Conservation (phyloP, 2,113 vertebrate species). For the Brachypodius melanocephalos region DNA sequence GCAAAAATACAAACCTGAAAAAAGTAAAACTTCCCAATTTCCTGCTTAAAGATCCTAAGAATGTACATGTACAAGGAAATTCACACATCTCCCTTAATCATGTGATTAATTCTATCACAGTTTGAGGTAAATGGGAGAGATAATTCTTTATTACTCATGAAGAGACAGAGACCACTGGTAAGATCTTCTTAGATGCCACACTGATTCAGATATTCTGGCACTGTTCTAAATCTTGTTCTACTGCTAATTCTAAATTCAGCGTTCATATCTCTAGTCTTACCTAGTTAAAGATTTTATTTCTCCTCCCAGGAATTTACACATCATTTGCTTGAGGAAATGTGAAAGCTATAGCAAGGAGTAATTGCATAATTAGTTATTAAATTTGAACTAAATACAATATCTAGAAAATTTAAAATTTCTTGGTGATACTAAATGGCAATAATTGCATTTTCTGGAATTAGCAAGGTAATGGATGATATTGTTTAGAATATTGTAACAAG, state of each 20-base stretch:
- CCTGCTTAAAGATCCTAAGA: not conserved
- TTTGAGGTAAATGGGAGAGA: constrained; percentile 13
- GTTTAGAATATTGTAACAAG: not conserved
- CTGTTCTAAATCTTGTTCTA: not conserved
- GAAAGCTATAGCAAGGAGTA: not conserved
- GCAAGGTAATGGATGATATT: not conserved
- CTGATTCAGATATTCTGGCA: not conserved
- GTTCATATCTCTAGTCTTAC: not conserved
- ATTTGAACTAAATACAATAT: not conserved
- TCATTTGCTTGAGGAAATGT: not conserved
- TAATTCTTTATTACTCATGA: not conserved
- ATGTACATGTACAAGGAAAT: not conserved
- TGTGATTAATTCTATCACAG: constrained; percentile 29
- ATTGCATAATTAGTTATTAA: not conserved
- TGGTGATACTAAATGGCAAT: not conserved
- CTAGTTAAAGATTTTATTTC: not conserved
- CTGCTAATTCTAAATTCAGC: not conserved
- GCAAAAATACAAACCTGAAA: not conserved
- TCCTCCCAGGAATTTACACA: not conserved
- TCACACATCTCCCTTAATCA: not conserved
- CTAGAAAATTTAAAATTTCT: not conserved
- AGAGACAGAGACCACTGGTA: not conserved
- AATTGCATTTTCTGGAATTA: constrained; percentile 17
- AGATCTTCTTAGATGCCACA: not conserved
- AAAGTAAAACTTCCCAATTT: not conserved